Evolutionary conservation across 2,888 invertebrate species (phyloP).

Genomic region (Coelinius sp.): DNA sequence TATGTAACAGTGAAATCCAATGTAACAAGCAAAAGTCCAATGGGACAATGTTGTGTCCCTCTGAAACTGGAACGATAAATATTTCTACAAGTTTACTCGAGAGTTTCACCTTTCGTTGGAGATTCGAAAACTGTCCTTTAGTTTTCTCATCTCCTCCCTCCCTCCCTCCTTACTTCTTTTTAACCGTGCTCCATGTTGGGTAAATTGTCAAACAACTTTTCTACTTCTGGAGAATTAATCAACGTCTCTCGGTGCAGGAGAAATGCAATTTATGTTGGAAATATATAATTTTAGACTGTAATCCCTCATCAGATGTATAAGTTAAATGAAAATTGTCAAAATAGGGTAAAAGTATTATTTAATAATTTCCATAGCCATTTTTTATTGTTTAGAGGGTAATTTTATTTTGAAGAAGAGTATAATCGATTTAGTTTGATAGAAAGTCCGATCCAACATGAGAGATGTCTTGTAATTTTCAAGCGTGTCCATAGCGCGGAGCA

Average conservation of each 20-base stretch:
- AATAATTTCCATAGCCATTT: no score
- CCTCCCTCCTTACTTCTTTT: background rate
- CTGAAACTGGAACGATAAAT: slow-evolving; percentile 36
- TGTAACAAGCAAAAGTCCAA: background rate
- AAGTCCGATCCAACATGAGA: slow-evolving; percentile 24
- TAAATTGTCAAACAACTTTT: slow-evolving; percentile 9
- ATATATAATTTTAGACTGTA: background rate
- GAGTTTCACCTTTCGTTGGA: slow-evolving; percentile 19
- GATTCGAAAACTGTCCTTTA: slow-evolving; percentile 20
- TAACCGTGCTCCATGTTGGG: background rate
- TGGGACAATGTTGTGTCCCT: slow-evolving; percentile 12
- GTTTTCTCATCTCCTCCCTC: background rate
- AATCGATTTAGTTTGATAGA: slow-evolving; percentile 9
- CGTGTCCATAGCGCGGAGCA: slow-evolving; percentile 38
- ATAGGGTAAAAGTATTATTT: background rate
- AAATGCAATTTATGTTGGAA: slow-evolving; percentile 17
- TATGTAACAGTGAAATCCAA: background rate
- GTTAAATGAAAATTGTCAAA: background rate
- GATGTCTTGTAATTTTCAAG: slow-evolving; percentile 45
- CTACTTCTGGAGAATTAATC: slow-evolving; percentile 34
- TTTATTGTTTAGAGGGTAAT: background rate
- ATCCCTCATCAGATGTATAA: background rate
- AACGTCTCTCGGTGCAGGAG: background rate
- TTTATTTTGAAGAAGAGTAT: background rate
- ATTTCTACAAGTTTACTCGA: slow-evolving; percentile 27